These are phyloP conservation scores for Scaptomyza reducta DNA, from an alignment of 2,888 invertebrate genomes.

Conservation along the genomic window DNA sequence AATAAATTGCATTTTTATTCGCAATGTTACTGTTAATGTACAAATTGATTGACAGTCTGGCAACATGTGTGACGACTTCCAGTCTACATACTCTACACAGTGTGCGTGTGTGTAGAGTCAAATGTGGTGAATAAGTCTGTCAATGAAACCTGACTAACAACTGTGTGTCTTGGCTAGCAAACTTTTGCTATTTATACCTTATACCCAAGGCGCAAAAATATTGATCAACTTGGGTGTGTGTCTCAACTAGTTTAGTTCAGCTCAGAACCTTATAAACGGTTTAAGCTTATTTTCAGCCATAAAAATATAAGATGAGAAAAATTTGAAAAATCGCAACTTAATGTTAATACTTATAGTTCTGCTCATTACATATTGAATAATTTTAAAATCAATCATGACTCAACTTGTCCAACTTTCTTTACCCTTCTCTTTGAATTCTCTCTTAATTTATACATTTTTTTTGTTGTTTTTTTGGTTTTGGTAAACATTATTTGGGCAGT, in stretches of 20 bases:
- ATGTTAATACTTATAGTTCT: neutral
- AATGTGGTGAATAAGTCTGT: slow-evolving; percentile 20
- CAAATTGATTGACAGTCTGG: slow-evolving; percentile 15
- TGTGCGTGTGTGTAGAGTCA: neutral
- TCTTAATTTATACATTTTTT: neutral
- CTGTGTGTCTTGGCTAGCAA: slow-evolving; percentile 5
- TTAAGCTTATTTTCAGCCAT: neutral
- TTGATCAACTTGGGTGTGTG: neutral
- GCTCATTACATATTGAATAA: neutral
- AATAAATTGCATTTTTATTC: neutral
- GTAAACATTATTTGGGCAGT: slow-evolving; percentile 7
- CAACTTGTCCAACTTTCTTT: slow-evolving; percentile 1
- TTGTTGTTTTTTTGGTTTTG: too few relatives aligned
- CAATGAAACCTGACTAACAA: neutral
- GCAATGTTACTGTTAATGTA: neutral
- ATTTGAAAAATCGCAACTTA: neutral
- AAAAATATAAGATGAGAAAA: neutral
- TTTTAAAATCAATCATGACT: neutral
- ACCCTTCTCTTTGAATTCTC: neutral
- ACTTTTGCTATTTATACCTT: neutral
- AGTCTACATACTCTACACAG: slow-evolving; percentile 28
- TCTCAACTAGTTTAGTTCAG: neutral
- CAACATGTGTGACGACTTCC: slow-evolving; percentile 27
- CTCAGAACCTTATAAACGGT: neutral
- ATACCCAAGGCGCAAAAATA: neutral